Base-by-base conservation (phyloP, 2,888 invertebrate genomes). In the Aspidiotus rigidus region DNA sequence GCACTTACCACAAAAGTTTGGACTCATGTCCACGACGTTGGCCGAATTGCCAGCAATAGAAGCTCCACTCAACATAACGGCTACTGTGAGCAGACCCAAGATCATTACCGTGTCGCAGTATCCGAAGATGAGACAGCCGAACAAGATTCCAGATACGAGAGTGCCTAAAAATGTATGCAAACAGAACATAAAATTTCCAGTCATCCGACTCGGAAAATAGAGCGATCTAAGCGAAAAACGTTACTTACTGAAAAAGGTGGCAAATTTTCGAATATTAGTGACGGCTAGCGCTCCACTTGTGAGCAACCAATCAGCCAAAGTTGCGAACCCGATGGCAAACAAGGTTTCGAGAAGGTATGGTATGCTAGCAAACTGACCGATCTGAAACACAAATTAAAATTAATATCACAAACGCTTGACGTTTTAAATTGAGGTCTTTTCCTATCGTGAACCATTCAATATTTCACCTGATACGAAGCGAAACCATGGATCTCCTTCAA, bases 401-500 rank as follows among this genome's bases (percentile, higher is more conserved):
- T 39, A 40, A 5, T 11, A 11, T 40, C n/a, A 61, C 11, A 39
- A 28, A 40, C 1, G 13, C 40, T 28, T 2, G 16, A 7, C 61
- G 2, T 40, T 17, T 61, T 10, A 5, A 28, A 61, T n/a, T n/a
- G n/a, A n/a, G n/a, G n/a, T n/a, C n/a, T n/a, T n/a, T n/a, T n/a
- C n/a, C n/a, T n/a, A n/a, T n/a, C n/a, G n/a, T n/a, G n/a, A n/a
- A n/a, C n/a, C n/a, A n/a, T n/a, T 28, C 28, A 1, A 28, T 28
- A 28, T 28, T 28, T 77, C 78, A 86, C 87, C 76, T 83, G 81
- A 75, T 81, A 81, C 17, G 87, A 84, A 73, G 84, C 80, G 83
- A 84, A 86, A 61, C 86, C 85, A 74, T 87, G 85, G 60, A 88
- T 82, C 64, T 83, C 80, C 72, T 83, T 83, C 75, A 87, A 85